These are phyloP conservation scores for Eulemur albifrons DNA, from an alignment of 2,797 vertebrate species.

Conservation along the genomic window DNA sequence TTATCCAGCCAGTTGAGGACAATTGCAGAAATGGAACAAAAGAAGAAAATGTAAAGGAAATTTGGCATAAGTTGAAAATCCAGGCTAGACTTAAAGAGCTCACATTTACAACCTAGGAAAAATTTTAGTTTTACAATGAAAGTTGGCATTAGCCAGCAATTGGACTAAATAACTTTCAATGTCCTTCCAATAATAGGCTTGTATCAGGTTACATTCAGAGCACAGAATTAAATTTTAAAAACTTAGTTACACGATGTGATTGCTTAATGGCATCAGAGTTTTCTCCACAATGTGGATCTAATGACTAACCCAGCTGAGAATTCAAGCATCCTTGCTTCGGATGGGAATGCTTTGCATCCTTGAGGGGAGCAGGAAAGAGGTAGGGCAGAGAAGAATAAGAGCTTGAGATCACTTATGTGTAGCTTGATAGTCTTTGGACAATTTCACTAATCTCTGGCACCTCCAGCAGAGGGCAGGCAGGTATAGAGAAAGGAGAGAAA, in stretches of 20 bases:
- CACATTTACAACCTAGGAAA: not conserved
- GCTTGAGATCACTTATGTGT: not conserved
- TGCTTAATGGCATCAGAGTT: not conserved
- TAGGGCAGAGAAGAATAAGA: not conserved
- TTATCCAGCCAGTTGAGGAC: not conserved
- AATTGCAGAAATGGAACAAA: not conserved
- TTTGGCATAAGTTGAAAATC: not conserved
- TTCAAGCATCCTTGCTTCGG: not conserved
- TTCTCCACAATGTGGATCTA: not conserved
- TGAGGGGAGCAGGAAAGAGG: not conserved
- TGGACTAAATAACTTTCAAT: not conserved
- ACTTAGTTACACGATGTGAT: not conserved
- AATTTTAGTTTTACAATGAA: not conserved
- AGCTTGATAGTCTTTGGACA: not conserved
- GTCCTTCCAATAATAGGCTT: not conserved
- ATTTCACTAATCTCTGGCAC: not conserved
- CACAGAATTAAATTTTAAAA: not conserved
- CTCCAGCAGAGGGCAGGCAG: slow-evolving; percentile 73
- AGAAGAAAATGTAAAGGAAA: not conserved
- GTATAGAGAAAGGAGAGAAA: slow-evolving; percentile 32
- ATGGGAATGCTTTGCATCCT: not conserved
- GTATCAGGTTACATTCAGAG: not conserved
- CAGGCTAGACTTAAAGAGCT: not conserved
- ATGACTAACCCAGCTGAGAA: not conserved
- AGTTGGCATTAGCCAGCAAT: not conserved